A percentile compares a stretch with the other conserved stretches of the same genome.
phyloP scores from a whole-genome alignment of 2,797 vertebrate genomes.

The Uromys caudimaculatus region DNA sequence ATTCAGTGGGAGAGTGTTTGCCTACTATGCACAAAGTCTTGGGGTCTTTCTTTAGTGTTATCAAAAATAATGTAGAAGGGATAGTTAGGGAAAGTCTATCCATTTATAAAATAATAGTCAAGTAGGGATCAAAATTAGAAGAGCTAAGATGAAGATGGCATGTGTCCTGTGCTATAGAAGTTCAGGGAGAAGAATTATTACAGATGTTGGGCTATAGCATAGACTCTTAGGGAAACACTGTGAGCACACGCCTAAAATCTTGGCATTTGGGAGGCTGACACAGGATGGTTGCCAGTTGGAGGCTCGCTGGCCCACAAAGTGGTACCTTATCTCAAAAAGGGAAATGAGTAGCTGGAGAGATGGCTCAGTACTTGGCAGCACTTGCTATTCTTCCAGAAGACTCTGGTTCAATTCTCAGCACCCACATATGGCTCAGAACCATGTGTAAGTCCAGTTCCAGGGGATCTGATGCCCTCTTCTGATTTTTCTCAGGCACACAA shows the following conservation, averaged over 20 bases:
- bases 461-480: not conserved
- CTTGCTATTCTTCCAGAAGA: not conserved
- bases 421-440: not conserved
- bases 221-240: not conserved
- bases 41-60: not conserved
- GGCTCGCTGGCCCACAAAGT: not conserved
- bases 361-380: not conserved
- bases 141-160: not conserved
- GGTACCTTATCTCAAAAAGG: not conserved
- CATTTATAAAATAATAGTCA: not conserved
- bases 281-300: not conserved
- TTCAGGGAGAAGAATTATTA: constrained; percentile 39
- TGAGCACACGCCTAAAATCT: not conserved
- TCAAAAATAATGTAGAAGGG: not conserved
- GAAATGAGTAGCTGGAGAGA: not conserved
- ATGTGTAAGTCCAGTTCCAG: not conserved
- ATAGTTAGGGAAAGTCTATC: not conserved
- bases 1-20: not conserved
- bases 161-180: not conserved
- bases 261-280: not conserved
- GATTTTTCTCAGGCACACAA: not conserved
- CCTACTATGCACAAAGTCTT: no score
- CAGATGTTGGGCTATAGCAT: not conserved
- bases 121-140: constrained; percentile 34
- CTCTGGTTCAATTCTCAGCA: not conserved